Evolutionary conservation across 1,140 invertebrate genomes (phyloP), one percentile per base, ranked within the genome.

Genomic region (Drosophila tsacasi): DNA sequence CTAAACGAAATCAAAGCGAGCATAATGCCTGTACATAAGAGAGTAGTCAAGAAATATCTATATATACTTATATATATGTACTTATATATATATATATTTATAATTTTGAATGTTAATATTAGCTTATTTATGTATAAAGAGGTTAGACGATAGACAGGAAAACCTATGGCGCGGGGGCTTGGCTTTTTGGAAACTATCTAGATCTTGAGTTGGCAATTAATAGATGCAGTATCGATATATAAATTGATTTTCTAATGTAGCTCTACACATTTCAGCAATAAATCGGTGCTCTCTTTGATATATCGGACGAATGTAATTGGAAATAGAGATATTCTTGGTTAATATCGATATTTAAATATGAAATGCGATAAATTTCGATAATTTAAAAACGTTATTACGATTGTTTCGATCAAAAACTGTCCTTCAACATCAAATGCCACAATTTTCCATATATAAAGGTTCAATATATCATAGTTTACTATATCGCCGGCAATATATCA

Each of bases 101-200:
- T n/a, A 47, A 60, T 44, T 77, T 39, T 39, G 35, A 10, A 69
- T 77, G 58, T 72, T 58, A 71, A 54, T 71, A 55, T 23, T 71
- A 71, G 47, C 47, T 25, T 55, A 52, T 52, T 19, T 52, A 52
- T 32, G 10, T 50, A 15, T 49, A 25, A 17, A 50, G 30, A 50
- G 25, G 10, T 39, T 40, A 39, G 35, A 69, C 50, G 19, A 64
- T 68, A 52, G 46, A 25, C 30, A 62, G 19, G 15, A 25, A 12
- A 27, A 19, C 37, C 17, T 23, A 54, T 12, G n/a, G 3, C 19
- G 13, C 15, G 19, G 44, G 13, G 17, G 13, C 32, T 40, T 23
- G 35, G 35, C 1, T n/a, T 40, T 58, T 55, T 25, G 46, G 42
- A 64, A 17, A 46, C 27, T 19, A 12, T 2, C 10, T 35, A 12